phyloP scores from a whole-genome alignment of 2,888 invertebrate species.

The Shargacucullia verbasci region DNA sequence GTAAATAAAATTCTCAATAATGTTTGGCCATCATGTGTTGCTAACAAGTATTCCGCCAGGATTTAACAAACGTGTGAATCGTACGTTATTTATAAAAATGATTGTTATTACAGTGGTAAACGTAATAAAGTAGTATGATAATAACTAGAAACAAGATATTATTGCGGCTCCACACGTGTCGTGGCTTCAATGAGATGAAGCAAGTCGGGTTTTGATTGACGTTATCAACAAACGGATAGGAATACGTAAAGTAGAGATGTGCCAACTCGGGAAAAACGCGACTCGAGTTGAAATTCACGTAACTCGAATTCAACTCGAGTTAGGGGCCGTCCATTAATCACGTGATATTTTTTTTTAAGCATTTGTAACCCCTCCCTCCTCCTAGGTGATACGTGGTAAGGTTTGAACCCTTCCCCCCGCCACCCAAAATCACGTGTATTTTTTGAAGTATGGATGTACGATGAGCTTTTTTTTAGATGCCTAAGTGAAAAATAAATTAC shows the following conservation, averaged over 20 bases:
- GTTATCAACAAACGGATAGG: constrained; percentile 44
- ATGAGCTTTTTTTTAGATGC: too few species aligned
- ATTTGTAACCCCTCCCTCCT: too few species aligned
- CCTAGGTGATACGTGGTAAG: too few species aligned
- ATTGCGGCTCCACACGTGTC: constrained; percentile 36
- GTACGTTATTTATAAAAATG: constrained; percentile 38
- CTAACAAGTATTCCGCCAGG: constrained; percentile 30
- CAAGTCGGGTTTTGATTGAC: constrained; percentile 34
- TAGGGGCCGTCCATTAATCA: too few species aligned
- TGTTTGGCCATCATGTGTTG: constrained; percentile 29
- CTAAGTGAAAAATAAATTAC: too few species aligned
- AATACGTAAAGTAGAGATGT: constrained; percentile 49
- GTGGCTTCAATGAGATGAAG: constrained; percentile 29
- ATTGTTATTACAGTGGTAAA: constrained; percentile 48
- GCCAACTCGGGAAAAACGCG: too few species aligned
- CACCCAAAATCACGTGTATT: too few species aligned
- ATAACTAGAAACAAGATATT: constrained; percentile 19
- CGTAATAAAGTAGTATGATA: constrained; percentile 46
- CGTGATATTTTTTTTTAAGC: too few species aligned
- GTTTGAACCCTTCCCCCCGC: too few species aligned
- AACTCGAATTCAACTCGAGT: too few species aligned
- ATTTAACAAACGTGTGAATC: constrained; percentile 47
- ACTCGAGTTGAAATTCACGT: too few species aligned
- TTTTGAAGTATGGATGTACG: too few species aligned
- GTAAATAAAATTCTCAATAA: constrained; percentile 15